Base-by-base conservation (phyloP, 2,113 vertebrate species). In the Clinocottus analis region DNA sequence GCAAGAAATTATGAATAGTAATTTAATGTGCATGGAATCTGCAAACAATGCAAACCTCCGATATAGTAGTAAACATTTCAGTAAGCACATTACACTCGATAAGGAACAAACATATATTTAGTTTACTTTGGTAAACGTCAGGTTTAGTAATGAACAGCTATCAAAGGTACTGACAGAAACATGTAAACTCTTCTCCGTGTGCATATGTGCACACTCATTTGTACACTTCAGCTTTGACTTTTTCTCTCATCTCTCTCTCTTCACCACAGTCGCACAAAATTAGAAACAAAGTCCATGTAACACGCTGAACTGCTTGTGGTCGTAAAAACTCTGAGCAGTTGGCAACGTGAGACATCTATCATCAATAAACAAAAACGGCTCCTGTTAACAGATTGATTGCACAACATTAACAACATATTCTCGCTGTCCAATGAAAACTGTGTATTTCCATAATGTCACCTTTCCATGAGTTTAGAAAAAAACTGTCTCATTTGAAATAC, bases 311-410 rank as follows among this genome's bases (percentile, higher is more conserved):
- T 43, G 17, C 14, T 31, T 60, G 69, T 70, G 58, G 49, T 37
- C 10, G 8, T 55, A 31, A 39, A 62, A 69, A 65, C 37, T 71
- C 60, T 59, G 31, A 60, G 61, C 64, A 63, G 41, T 61, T 49
- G 33, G 66, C 55, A 62, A 49, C 14, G 1, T 23, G 19, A 62
- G 43, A 31, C 74, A 77, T 87, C 13, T 25, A 71, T 84, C 78
- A 77, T 33, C 47, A 63, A 47, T 58, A 56, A 76, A 78, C 63
- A 84, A 78, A 73, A 75, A 55, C 41, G 59, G 25, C 56, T 61
- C 60, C 47, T 65, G 73, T 77, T 89, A 68, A 75, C 75, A 80
- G 75, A 82, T 45, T 74, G 53, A 76, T 83, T 17, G 53, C 37
- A 13, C 37, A 13, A 29, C n/a, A 43, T 72, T 37, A 72, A 31